Conservation (phyloP, 2,113 vertebrate genomes). For the Procavia capensis region DNA sequence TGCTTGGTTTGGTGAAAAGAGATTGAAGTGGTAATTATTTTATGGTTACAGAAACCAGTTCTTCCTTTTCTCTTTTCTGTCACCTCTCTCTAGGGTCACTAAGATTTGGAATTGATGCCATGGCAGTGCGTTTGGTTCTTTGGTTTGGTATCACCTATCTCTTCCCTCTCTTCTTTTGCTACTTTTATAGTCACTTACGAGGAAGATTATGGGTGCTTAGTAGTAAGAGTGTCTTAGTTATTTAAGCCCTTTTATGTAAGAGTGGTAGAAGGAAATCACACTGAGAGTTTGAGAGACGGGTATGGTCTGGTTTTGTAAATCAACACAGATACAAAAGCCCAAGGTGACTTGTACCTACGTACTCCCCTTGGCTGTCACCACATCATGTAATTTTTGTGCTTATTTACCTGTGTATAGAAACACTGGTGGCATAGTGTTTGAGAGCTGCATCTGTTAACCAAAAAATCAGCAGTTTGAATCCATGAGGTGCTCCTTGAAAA, state of each 20-base stretch:
- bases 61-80: background rate
- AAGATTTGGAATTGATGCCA: too few species aligned
- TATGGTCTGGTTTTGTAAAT: background rate
- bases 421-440: too few species aligned
- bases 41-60: background rate
- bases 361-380: too few species aligned
- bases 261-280: background rate
- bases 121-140: too few species aligned
- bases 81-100: too few species aligned
- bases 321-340: too few species aligned
- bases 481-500: too few species aligned
- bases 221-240: background rate
- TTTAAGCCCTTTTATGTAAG: background rate
- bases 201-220: background rate
- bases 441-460: too few species aligned
- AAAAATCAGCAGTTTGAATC: too few species aligned
- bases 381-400: background rate
- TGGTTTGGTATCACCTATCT: background rate
- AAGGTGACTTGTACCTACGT: background rate
- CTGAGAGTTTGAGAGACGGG: background rate
- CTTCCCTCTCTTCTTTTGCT: background rate
- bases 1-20: background rate
- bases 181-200: background rate
- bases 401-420: rapidly evolving
- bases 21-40: background rate